Base-by-base conservation (phyloP, 2,888 invertebrate species). In the Protonemura montana region DNA sequence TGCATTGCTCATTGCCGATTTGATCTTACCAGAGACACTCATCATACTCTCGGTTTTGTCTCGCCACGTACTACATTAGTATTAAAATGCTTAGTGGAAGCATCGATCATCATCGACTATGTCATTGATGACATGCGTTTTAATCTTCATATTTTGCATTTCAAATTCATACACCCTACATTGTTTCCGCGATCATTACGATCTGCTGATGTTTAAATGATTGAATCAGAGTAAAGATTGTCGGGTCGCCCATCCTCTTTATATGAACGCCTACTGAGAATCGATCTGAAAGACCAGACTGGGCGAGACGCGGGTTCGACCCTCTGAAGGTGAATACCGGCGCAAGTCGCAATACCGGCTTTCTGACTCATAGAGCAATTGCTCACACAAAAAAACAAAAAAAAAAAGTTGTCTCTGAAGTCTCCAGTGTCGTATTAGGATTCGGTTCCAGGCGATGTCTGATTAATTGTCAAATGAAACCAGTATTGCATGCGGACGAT, bases 291-390 rank as follows among this genome's bases (percentile, higher is more conserved):
- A 76, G 26, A 28, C 42, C 41, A 41, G 26, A 84, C 42, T 84
- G 84, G 84, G 84, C 84, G 84, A 76, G 59, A 27, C 84, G 26
- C 28, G 59, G 30, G 84, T 84, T 84, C 84, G 84, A 84, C 84
- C 84, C 84, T 84, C 84, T 26, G 59, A 84, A 84, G 84, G 84
- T 84, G 59, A 84, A 27, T 76, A 26, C 7, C 59, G 59, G 25
- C 81, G 81, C n/a, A 7, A 59, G 59, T 81, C 81, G 81, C n/a
- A 59, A 59, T 59, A 59, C 59, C 59, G 59, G 59, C 59, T 59
- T 59, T 59, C 59, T 59, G 59, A 59, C 59, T 59, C 59, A 59
- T 59, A 59, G 59, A 59, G 59, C 59, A 59, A 13, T 21, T 59
- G 35, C 59, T 59, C 13, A 21, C 59, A 59, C 7, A 13, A 59